phyloP scores from a whole-genome alignment of 2,113 vertebrate genomes.

The Eulacestoma nigropectus region DNA sequence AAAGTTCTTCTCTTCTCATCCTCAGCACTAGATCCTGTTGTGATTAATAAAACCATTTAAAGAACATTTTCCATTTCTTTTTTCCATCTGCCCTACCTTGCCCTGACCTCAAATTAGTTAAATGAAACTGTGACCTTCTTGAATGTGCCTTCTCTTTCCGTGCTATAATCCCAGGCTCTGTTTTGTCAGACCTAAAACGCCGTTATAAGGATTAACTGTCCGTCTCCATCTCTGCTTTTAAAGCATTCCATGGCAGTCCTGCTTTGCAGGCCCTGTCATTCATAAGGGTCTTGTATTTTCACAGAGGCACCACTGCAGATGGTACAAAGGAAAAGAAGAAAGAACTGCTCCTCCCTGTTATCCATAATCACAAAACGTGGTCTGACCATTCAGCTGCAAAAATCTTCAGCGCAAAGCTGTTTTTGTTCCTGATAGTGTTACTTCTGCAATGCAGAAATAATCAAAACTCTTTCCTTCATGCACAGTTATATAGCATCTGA shows the following conservation, averaged over 20 bases:
- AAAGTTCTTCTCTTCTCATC: neutral
- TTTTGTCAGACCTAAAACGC: neutral
- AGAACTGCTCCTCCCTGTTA: neutral
- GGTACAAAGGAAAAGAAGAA: neutral
- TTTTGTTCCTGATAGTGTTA: neutral
- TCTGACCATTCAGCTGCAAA: neutral
- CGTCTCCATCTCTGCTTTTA: neutral
- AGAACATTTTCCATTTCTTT: constrained; percentile 2
- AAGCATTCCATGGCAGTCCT: neutral
- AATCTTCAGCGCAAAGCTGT: neutral
- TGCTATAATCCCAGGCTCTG: neutral
- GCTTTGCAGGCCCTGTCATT: neutral
- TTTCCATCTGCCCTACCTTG: constrained; percentile 18
- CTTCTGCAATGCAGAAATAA: neutral
- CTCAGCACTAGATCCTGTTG: neutral
- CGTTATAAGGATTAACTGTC: neutral
- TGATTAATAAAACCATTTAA: neutral
- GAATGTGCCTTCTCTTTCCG: neutral
- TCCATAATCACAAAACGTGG: neutral
- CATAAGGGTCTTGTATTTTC: neutral
- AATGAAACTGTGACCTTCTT: constrained; percentile 11
- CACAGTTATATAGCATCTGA: neutral
- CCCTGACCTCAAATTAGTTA: constrained; percentile 32
- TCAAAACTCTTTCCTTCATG: neutral
- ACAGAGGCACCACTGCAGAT: neutral